Base-by-base conservation (phyloP, 1,140 invertebrate species). In the Patella vulgata region DNA sequence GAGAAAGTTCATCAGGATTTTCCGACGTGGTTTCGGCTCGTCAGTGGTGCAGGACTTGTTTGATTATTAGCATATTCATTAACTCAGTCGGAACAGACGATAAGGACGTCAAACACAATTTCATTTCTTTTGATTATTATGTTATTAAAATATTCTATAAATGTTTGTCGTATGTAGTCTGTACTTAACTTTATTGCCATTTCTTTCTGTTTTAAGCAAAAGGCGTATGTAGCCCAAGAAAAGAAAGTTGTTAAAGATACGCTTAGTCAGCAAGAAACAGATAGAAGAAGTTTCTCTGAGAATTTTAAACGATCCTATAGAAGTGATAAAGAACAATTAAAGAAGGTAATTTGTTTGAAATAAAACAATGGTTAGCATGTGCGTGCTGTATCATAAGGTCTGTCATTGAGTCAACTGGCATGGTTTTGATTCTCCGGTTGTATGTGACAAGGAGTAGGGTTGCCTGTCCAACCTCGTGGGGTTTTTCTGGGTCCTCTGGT, bases 241-340 rank as follows among this genome's bases (percentile, higher is more conserved):
- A 97, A 96, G 87, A 96, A 97, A 83, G 85, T 98, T 62, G 89
- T 92, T 40, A 98, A 97, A 86, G 94, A 97, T 75, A 97, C 98
- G 70, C 89, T 90, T 8, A 86, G 89, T 62, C 88, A 91, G 71
- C 96, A 99, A 73, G 94, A 98, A 68, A 90, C 90, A 66, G 96
- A 99, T 78, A 87, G 92, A 50, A 94, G 94, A 82, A 90, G 90
- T 39, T 95, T 96, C 78, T 91, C 94, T 82, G 86, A 91, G 59
- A 92, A 95, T 75, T 94, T 96, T 85, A 97, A 98, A 86, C 93
- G 93, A 81, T 96, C 99, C 83, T 99, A 99, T 86, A 99, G 99
- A 85, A 91, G 91, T 46, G 98, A 95, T 81, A 99, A 99, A 86
- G 97, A 99, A 81, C 87, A 93, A 74, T 95, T 94, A 91, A 98